Percentiles rank a stretch among this genome's conserved stretches.
These are phyloP conservation scores for Caenorhabditis becei DNA, from an alignment of 2,888 invertebrate genomes.

Conservation along the genomic window DNA sequence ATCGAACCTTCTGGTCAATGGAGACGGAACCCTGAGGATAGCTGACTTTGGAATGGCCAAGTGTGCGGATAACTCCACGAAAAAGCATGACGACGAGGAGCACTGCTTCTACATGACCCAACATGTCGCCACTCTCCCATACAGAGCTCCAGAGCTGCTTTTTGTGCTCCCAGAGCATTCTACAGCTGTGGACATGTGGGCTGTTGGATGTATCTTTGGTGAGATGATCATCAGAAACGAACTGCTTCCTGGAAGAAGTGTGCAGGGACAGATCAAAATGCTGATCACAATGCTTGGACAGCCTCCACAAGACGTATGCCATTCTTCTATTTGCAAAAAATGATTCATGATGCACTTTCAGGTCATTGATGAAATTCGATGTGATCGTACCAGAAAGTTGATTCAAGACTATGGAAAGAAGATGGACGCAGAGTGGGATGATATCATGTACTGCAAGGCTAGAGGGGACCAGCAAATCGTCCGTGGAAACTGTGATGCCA, in stretches of 20 bases:
- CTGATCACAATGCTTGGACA: slow-evolving; percentile 75
- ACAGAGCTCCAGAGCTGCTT: slow-evolving; percentile 79
- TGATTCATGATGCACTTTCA: slow-evolving; percentile 37
- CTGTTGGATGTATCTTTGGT: slow-evolving; percentile 79
- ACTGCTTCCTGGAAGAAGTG: slow-evolving; percentile 77
- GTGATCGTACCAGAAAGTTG: slow-evolving; percentile 75
- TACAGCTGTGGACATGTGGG: slow-evolving; percentile 81
- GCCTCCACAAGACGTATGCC: slow-evolving; percentile 72
- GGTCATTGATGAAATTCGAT: slow-evolving; percentile 75
- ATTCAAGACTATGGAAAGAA: slow-evolving; percentile 63
- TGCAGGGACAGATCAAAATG: slow-evolving; percentile 78
- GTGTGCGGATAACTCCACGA: slow-evolving; percentile 65
- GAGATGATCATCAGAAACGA: slow-evolving; percentile 79
- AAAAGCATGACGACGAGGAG: slow-evolving; percentile 75
- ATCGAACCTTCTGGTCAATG: slow-evolving; percentile 78
- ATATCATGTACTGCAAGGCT: slow-evolving; percentile 43
- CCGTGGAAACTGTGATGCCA: slow-evolving; percentile 59
- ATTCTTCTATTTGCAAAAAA: background rate
- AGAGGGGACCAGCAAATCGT: slow-evolving; percentile 51
- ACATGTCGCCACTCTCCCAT: slow-evolving; percentile 78
- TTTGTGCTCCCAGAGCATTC: slow-evolving; percentile 79
- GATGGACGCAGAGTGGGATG: slow-evolving; percentile 46
- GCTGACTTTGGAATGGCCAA: slow-evolving; percentile 81
- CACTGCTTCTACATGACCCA: slow-evolving; percentile 81
- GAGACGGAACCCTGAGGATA: slow-evolving; percentile 71